Evolutionary conservation across 2,113 vertebrate genomes (phyloP).

Genomic region (Mola mola): DNA sequence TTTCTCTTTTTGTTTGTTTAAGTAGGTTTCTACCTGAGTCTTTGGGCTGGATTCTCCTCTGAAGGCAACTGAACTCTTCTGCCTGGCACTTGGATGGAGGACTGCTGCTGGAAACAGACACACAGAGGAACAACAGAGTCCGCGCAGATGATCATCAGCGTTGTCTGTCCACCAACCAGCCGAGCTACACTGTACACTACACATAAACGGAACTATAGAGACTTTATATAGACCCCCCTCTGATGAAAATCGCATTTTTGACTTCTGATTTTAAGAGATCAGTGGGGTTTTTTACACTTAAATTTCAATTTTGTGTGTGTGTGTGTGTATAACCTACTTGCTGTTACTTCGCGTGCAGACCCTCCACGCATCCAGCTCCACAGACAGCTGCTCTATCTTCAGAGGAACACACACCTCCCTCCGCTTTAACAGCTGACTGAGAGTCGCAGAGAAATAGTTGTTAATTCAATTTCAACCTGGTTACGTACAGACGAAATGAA

Average conservation of each 20-base stretch:
- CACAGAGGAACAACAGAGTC: no score
- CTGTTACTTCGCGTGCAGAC: constrained; percentile 80
- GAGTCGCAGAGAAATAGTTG: neutral
- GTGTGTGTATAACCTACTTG: constrained; percentile 78
- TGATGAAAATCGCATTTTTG: no score
- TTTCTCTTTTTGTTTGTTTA: neutral
- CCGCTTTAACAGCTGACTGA: constrained; percentile 93
- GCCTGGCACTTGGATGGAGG: constrained; percentile 86
- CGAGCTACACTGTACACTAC: no score
- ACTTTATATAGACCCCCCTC: no score
- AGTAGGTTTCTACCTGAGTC: constrained; percentile 46
- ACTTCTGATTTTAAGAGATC: no score
- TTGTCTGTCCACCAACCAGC: no score
- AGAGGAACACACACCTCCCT: constrained; percentile 91
- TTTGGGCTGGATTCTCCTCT: constrained; percentile 78
- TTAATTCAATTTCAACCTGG: neutral
- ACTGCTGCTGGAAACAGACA: constrained; percentile 53
- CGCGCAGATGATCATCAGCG: no score
- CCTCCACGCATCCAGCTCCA: constrained; percentile 93
- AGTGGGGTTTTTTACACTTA: no score
- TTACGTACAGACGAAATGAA: no score
- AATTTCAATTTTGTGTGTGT: constrained; percentile 25
- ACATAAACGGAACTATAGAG: no score
- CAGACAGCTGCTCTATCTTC: constrained; percentile 90
- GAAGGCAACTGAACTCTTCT: constrained; percentile 77